Conservation (phyloP, 1,140 invertebrate genomes). For the Zaprionus lachaisei region DNA sequence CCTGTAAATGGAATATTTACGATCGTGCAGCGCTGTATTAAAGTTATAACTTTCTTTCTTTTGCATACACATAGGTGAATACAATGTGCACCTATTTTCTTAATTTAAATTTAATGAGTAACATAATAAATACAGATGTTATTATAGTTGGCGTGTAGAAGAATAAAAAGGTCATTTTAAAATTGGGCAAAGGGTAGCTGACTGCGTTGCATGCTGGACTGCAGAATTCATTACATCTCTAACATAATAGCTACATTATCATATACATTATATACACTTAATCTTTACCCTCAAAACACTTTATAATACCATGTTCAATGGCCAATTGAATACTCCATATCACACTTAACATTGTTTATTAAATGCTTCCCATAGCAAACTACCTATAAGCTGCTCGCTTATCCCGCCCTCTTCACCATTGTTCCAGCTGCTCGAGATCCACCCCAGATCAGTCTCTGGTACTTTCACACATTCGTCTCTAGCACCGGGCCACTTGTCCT, state of each 20-base stretch:
- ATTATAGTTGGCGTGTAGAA: too few relatives aligned
- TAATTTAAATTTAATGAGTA: too few relatives aligned
- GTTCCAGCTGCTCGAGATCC: neutral
- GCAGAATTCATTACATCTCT: neutral
- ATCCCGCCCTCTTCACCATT: neutral
- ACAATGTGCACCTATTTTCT: too few relatives aligned
- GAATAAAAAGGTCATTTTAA: too few relatives aligned
- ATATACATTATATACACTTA: neutral
- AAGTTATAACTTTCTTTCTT: too few relatives aligned
- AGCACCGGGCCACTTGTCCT: constrained; percentile 46
- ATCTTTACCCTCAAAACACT: neutral
- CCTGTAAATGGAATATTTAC: too few relatives aligned
- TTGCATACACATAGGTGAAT: too few relatives aligned
- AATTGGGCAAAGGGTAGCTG: too few relatives aligned
- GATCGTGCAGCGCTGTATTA: too few relatives aligned
- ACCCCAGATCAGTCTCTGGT: neutral
- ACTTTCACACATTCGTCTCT: constrained; percentile 17
- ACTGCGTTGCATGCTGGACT: too few relatives aligned
- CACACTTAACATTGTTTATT: neutral
- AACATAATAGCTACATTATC: neutral
- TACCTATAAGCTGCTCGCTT: neutral
- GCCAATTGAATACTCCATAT: neutral
- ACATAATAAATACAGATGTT: too few relatives aligned
- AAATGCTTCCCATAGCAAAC: neutral
- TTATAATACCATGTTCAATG: too few relatives aligned